Evolutionary conservation across 2,888 invertebrate genomes (phyloP).

Genomic region (Anthoptus insignis): DNA sequence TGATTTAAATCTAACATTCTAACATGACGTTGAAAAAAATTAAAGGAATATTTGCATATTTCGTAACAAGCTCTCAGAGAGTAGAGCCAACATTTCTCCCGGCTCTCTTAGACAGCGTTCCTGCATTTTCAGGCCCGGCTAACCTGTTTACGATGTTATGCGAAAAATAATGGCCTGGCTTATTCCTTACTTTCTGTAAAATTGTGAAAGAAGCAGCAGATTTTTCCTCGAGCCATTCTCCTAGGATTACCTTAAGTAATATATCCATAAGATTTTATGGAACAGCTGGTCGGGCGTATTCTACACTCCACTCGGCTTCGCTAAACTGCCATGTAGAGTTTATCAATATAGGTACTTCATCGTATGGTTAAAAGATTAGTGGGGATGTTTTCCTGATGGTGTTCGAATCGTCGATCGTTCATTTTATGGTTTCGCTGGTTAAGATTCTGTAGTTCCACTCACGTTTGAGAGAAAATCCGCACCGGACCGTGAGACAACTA

Average conservation of each 20-base stretch:
- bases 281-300: constrained; percentile 10
- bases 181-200: constrained; percentile 24
- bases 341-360: not conserved
- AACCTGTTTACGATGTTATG: constrained; percentile 33
- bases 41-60: not conserved
- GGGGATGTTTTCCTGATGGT: not conserved
- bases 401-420: no score
- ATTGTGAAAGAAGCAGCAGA: constrained; percentile 30
- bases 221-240: constrained; percentile 23
- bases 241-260: constrained; percentile 26
- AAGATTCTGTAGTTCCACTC: no score
- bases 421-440: no score
- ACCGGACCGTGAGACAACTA: no score
- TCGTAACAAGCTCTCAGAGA: not conserved
- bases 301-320: not conserved
- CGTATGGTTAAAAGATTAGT: not conserved
- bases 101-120: constrained; percentile 5
- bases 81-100: constrained; percentile 14
- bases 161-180: constrained; percentile 30
- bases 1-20: no score
- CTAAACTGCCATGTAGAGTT: constrained; percentile 3
- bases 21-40: not conserved
- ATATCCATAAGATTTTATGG: constrained; percentile 30
- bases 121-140: constrained; percentile 22
- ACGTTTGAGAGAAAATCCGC: no score